A percentile compares a stretch with the other conserved stretches of the same genome.
Evolutionary conservation across 1,140 invertebrate genomes (phyloP).

Genomic region (Heliconius hewitsoni): DNA sequence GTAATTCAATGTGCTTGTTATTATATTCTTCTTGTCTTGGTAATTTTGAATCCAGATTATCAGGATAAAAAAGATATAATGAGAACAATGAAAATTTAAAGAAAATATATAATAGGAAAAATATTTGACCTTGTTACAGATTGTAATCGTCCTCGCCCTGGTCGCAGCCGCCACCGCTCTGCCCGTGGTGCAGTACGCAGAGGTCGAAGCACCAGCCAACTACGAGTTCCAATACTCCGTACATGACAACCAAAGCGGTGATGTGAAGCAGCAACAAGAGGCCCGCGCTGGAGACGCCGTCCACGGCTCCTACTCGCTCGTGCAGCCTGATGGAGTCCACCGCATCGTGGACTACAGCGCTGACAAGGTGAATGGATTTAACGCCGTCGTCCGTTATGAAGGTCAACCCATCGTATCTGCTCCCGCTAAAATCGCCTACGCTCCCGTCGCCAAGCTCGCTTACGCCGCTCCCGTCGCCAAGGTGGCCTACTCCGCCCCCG

Average conservation of each 20-base stretch:
- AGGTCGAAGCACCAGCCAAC: slow-evolving; percentile 82
- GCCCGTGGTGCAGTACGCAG: slow-evolving; percentile 60
- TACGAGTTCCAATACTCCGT: slow-evolving; percentile 86
- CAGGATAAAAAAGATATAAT: too few relatives aligned
- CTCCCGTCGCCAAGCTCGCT: slow-evolving; percentile 44
- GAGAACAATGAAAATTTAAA: too few relatives aligned
- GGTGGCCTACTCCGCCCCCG: slow-evolving; percentile 33
- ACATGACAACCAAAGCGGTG: slow-evolving; percentile 82
- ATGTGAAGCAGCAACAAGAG: slow-evolving; percentile 76
- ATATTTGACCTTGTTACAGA: slow-evolving; percentile 46
- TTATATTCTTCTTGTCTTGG: neutral
- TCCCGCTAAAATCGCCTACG: slow-evolving; percentile 52
- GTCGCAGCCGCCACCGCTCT: slow-evolving; percentile 58
- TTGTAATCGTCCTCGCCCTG: slow-evolving; percentile 56
- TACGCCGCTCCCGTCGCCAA: slow-evolving; percentile 33
- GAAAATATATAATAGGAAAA: neutral
- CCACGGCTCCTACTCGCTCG: slow-evolving; percentile 82
- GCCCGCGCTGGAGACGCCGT: slow-evolving; percentile 82
- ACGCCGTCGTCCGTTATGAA: slow-evolving; percentile 64
- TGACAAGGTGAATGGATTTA: slow-evolving; percentile 62
- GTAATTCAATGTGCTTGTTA: neutral
- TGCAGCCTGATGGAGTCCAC: slow-evolving; percentile 81
- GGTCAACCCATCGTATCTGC: slow-evolving; percentile 50
- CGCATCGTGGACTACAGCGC: slow-evolving; percentile 84
- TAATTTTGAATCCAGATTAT: neutral